Base-by-base conservation (phyloP, 2,888 invertebrate species). In the Danaus chrysippus region DNA sequence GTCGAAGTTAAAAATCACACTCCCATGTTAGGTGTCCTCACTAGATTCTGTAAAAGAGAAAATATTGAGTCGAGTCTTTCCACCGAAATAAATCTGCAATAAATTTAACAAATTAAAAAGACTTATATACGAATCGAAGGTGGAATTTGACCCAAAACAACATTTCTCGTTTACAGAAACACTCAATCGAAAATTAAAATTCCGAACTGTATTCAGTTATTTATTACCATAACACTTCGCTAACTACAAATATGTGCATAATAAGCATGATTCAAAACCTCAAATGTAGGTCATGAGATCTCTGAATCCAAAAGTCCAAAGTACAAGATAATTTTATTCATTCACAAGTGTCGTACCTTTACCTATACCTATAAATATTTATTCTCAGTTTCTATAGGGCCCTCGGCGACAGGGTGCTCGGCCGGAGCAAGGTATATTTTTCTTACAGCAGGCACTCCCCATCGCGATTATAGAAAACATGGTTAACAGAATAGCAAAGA, bases 91-190 rank as follows among this genome's bases (percentile, higher is more conserved):
- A 64, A 67, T 71, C 72, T 70, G 68, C 53, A 68, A 76, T 69
- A 68, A 65, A 63, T 62, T 71, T 71, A 77, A 63, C 63, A 67
- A 68, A 71, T 69, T 72, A 75, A 60, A 61, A 63, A 70, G 52
- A 56, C 63, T 70, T 58, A 59, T 69, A 69, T 65, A 66, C 63
- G 61, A 69, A 65, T 69, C 58, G 67, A 64, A 73, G 80, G 85
- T 86, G 87, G 86, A 87, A 80, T 75, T 79, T 80, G 84, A 87
- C 86, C 84, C 87, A 87, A 85, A 84, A 78, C 83, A 82, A 84
- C 77, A 73, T 75, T 78, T 83, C 68, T 63, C 65, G 59, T 57
- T 60, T 44, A 61, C 42, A 61, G 42, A 63, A 58, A n/a, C 12
- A 49, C 54, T 49, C 10, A n/a, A 41, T 46, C 10, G 12, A 54